These are phyloP conservation scores for Dreissena polymorpha DNA, from an alignment of 1,140 invertebrate species.

Conservation along the genomic window DNA sequence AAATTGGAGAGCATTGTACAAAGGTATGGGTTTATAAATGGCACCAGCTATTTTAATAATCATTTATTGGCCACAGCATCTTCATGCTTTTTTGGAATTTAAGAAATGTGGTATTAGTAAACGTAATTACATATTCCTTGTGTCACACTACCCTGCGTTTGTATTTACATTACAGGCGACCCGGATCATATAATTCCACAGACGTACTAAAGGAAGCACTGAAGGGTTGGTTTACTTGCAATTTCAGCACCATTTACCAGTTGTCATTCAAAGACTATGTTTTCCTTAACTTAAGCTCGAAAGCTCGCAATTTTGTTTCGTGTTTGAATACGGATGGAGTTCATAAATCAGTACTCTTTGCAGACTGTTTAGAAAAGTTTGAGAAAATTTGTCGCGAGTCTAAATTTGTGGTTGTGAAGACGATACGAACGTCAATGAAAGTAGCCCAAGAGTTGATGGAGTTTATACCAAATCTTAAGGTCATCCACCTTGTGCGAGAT, in stretches of 20 bases:
- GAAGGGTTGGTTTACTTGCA: conserved; percentile 34
- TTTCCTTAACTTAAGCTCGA: conserved; percentile 5
- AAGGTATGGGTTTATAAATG: not conserved
- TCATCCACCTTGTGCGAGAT: conserved; percentile 28
- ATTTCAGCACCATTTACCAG: conserved; percentile 4
- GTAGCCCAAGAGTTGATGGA: not conserved
- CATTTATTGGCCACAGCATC: not conserved
- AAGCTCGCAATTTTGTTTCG: not conserved
- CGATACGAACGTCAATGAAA: conserved; percentile 15
- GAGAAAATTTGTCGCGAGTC: not conserved
- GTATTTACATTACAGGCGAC: not conserved
- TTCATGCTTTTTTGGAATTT: not conserved
- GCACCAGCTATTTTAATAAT: not conserved
- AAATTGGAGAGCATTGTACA: not conserved
- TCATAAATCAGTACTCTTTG: not conserved
- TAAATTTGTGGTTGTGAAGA: conserved; percentile 25
- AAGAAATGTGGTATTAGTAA: not conserved
- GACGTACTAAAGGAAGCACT: conserved; percentile 5
- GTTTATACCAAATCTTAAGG: conserved; percentile 1
- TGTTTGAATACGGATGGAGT: not conserved
- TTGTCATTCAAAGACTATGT: not conserved
- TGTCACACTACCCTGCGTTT: not conserved
- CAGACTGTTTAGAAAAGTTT: not conserved
- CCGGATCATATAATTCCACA: not conserved
- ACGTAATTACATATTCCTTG: too few relatives aligned